phyloP scores from a whole-genome alignment of 1,140 invertebrate species.

The Tetranychus cinnabarinus region DNA sequence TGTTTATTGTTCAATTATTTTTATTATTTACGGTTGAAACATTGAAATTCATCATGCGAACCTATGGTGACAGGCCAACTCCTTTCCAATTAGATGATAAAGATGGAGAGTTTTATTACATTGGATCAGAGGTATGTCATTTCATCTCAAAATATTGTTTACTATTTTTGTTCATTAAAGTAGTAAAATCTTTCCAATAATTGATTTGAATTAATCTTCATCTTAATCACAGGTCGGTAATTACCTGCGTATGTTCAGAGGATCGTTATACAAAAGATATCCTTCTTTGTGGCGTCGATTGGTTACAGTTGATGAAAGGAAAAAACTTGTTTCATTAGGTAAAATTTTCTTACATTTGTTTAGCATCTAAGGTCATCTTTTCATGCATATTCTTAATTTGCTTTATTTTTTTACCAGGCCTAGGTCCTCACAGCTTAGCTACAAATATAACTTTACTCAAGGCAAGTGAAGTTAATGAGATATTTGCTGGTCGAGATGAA shows the following conservation, averaged over 20 bases:
- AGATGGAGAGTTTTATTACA: conserved; percentile 68
- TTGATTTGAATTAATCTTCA: neutral
- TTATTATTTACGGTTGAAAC: too few species aligned
- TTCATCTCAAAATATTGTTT: too few species aligned
- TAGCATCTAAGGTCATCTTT: too few species aligned
- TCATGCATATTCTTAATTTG: neutral
- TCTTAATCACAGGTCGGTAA: conserved; percentile 47
- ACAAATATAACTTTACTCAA: conserved; percentile 81
- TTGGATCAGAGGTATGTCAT: conserved; percentile 76
- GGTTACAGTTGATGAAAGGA: conserved; percentile 87
- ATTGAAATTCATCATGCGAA: conserved; percentile 22
- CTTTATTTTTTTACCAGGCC: conserved; percentile 20
- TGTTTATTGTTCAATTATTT: too few species aligned
- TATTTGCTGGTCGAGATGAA: conserved; percentile 93
- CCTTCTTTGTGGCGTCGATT: conserved; percentile 86
- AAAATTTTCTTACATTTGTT: conserved; percentile 5
- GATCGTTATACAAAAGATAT: conserved; percentile 92
- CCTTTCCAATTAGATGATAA: conserved; percentile 91
- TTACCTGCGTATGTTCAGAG: conserved; percentile 85
- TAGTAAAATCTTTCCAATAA: neutral
- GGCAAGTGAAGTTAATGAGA: conserved; percentile 88
- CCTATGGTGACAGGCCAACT: conserved; percentile 91
- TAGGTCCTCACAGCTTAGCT: conserved; percentile 76
- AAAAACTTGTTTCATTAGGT: conserved; percentile 70
- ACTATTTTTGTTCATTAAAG: neutral